Evolutionary conservation across 2,797 vertebrate genomes (phyloP).

Genomic region (Holocentrus rufus): DNA sequence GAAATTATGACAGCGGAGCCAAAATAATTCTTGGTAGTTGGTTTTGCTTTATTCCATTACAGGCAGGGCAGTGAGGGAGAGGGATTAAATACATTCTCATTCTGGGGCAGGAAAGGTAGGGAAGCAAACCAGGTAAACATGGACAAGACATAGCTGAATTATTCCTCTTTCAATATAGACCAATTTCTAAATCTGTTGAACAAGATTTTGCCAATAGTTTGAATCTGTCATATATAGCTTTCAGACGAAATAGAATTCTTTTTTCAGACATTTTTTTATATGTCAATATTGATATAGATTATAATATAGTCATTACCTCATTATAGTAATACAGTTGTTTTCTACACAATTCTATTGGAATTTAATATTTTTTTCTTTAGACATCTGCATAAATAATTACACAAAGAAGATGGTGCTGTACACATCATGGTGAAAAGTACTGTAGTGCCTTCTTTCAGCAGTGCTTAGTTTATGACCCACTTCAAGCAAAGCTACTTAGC

Average conservation of each 20-base stretch:
- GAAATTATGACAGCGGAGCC: slow-evolving; percentile 41
- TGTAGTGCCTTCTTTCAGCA: slow-evolving; percentile 61
- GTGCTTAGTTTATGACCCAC: slow-evolving; percentile 54
- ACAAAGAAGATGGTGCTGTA: slow-evolving; percentile 83
- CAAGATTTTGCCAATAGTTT: slow-evolving; percentile 69
- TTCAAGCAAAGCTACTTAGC: slow-evolving; percentile 65
- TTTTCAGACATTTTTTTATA: slow-evolving; percentile 53
- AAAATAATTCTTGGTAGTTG: slow-evolving; percentile 66
- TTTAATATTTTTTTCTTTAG: slow-evolving; percentile 68
- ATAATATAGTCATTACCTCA: slow-evolving; percentile 77
- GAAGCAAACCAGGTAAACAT: slow-evolving; percentile 84
- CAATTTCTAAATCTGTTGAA: slow-evolving; percentile 75
- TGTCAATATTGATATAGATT: slow-evolving; percentile 78
- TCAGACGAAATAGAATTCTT: slow-evolving; percentile 63
- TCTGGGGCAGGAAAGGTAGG: slow-evolving; percentile 74
- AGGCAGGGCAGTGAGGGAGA: slow-evolving; percentile 77
- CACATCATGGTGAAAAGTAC: slow-evolving; percentile 78
- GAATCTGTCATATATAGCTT: slow-evolving; percentile 75
- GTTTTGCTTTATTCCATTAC: slow-evolving; percentile 82
- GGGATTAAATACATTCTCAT: slow-evolving; percentile 84
- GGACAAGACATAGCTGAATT: slow-evolving; percentile 81
- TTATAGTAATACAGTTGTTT: slow-evolving; percentile 78
- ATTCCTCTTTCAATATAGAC: slow-evolving; percentile 76
- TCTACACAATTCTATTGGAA: slow-evolving; percentile 78
- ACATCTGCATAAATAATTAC: slow-evolving; percentile 85